These are phyloP conservation scores for Philypnodon macrostomus DNA, from an alignment of 2,797 vertebrate genomes.

Conservation along the genomic window DNA sequence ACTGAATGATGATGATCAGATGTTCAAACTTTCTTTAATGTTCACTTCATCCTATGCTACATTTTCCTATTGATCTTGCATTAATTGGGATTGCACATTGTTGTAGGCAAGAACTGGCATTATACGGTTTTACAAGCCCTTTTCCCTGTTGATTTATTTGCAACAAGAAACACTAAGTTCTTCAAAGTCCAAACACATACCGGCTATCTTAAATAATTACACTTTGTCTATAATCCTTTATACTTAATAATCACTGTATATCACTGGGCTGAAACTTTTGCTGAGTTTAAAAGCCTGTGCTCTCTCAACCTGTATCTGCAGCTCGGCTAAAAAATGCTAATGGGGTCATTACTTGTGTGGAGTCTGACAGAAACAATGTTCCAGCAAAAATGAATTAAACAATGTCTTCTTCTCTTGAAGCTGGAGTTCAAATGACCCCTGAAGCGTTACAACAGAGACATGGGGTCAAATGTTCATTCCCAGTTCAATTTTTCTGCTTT, in stretches of 20 bases:
- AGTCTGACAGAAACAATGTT: constrained; percentile 44
- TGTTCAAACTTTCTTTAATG: too few relatives aligned
- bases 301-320: constrained; percentile 25
- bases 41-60: too few relatives aligned
- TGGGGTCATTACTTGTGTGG: constrained; percentile 44
- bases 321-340: constrained; percentile 47
- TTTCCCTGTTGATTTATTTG: too few relatives aligned
- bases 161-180: too few relatives aligned
- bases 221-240: constrained; percentile 9
- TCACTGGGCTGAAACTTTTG: constrained; percentile 22
- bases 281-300: constrained; percentile 17
- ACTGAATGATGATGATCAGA: too few relatives aligned
- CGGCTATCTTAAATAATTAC: background rate
- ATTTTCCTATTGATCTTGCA: too few relatives aligned
- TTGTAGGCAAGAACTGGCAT: too few relatives aligned
- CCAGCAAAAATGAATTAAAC: constrained; percentile 51
- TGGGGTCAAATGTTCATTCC: constrained; percentile 37
- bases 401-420: constrained; percentile 34
- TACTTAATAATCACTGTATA: constrained; percentile 20
- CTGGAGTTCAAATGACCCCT: constrained; percentile 26
- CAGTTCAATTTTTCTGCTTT: constrained; percentile 39
- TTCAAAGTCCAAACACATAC: background rate
- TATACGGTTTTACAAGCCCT: too few relatives aligned
- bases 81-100: too few relatives aligned
- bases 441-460: constrained; percentile 33